Base-by-base conservation (phyloP, 2,797 vertebrate species). In the Lutjanus argentimaculatus region DNA sequence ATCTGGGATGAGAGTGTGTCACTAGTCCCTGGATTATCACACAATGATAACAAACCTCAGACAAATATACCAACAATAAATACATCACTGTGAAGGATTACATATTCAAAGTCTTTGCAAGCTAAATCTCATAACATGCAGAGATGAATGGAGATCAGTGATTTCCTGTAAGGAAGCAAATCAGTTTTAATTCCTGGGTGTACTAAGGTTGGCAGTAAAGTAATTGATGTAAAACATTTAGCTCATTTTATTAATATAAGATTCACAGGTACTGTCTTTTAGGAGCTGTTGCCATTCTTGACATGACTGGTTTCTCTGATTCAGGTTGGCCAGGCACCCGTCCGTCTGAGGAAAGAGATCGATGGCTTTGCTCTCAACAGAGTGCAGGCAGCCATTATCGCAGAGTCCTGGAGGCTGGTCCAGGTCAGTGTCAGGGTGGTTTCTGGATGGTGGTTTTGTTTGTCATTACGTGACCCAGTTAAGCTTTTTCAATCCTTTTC, bases 391-490 rank as follows among this genome's bases (percentile, higher is more conserved):
- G 97, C 98, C 6, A 89, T 99, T 85, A 97, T 99, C 79, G 95
- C 97, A 0, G 99, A 99, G 93, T 97, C 97, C 73, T 99, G 98
- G 99, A 96, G 98, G 86, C 96, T 99, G 82, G 97, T 99, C 83
- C 93, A 95, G 95, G 99, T 99, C 90, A 25, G 96, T 88, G 53
- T 49, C 46, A 14, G 42, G 3, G 12, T 40, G 13, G 4, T 46
- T 73, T 53, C 48, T 43, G 21, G 43, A 30, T 40, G 15, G 8
- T 36, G 19, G 21, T 59, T 9, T 36, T 36, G 30, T 36, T 48
- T 14, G 30, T 51, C 36, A 12, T 36, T 17, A 7, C 1, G 12
- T 49, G 16, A 65, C 43, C 8, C 21, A 30, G 8, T 22, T 19
- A 4, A 2, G 6, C 12, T 22, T 42, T 51, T 48, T 49, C 4